Base-by-base conservation (phyloP, 1,140 invertebrate genomes). In the Tetramorium simillimum region DNA sequence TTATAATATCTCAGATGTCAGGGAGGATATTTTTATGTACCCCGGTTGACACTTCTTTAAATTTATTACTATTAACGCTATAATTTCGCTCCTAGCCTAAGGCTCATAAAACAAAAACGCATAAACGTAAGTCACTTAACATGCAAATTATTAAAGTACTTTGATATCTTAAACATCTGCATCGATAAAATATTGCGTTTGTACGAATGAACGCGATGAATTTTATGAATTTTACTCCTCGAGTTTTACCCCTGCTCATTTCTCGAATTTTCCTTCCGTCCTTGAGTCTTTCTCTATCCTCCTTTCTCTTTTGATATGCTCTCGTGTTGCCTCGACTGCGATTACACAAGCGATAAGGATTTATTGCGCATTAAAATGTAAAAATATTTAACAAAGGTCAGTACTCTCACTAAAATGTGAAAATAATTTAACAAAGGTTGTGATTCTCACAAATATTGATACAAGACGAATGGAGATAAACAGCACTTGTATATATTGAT, bases 331-430 rank as follows among this genome's bases (percentile, higher is more conserved):
- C 72, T 69, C 78, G 73, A 80, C 91, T 33, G 81, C 85, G 93
- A 95, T 95, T 94, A 92, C 92, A 92, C 89, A 93, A 94, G 91
- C 91, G 91, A 88, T 89, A 91, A 90, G 86, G 93, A 95, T 95
- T 94, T 94, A 95, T 93, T 93, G 90, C 87, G 90, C 91, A 93
- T 91, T 94, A 94, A 95, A 95, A 94, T 90, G 90, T 92, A 91
- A 88, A 93, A 94, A 93, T 93, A 93, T 91, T 93, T 93, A 93
- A 92, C 93, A 94, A 93, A 95, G 93, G 93, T 95, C 94, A 94
- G 92, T 92, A 94, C 94, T 93, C 92, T 90, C 90, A 93, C 90
- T 94, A 94, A 94, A 95, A 94, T 91, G 90, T 91, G 91, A 87
- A 93, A 93, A 93, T 93, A 46, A 94, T 92, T 93, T 94, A 92